Conservation (phyloP, 2,888 invertebrate genomes). For the Tubiluchus corallicola region DNA sequence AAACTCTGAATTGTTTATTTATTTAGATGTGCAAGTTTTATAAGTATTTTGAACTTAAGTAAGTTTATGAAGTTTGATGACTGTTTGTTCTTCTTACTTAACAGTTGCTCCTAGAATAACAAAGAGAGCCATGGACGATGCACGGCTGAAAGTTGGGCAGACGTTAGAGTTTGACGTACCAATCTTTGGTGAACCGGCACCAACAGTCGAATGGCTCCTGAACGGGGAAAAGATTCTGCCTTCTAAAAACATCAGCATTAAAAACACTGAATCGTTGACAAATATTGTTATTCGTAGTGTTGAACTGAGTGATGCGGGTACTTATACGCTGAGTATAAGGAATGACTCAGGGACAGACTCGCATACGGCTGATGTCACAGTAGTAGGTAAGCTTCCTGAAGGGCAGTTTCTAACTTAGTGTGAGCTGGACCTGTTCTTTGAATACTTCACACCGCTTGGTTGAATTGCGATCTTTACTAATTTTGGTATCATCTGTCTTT, state of each 20-base stretch:
- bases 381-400: slow-evolving; percentile 31
- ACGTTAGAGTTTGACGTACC: slow-evolving; percentile 30
- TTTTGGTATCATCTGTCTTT: too few relatives aligned
- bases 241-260: slow-evolving; percentile 12
- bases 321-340: slow-evolving; percentile 72
- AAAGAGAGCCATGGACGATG: slow-evolving; percentile 27
- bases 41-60: too few relatives aligned
- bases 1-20: too few relatives aligned
- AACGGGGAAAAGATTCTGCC: slow-evolving; percentile 18
- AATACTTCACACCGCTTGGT: too few relatives aligned
- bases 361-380: slow-evolving; percentile 56
- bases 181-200: slow-evolving; percentile 33
- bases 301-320: slow-evolving; percentile 63
- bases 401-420: neutral
- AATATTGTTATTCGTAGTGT: slow-evolving; percentile 48
- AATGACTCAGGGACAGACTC: slow-evolving; percentile 83
- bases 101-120: slow-evolving; percentile 35
- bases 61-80: too few relatives aligned
- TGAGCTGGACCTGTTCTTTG: too few relatives aligned
- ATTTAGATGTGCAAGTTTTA: too few relatives aligned
- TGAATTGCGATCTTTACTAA: too few relatives aligned
- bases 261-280: neutral
- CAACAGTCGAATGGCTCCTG: slow-evolving; percentile 30
- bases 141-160: slow-evolving; percentile 33
- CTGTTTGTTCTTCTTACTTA: too few relatives aligned